Evolutionary conservation across 1,140 invertebrate species (phyloP), one percentile per base, ranked within the genome.

Genomic region (Leptinotarsa lineolata): DNA sequence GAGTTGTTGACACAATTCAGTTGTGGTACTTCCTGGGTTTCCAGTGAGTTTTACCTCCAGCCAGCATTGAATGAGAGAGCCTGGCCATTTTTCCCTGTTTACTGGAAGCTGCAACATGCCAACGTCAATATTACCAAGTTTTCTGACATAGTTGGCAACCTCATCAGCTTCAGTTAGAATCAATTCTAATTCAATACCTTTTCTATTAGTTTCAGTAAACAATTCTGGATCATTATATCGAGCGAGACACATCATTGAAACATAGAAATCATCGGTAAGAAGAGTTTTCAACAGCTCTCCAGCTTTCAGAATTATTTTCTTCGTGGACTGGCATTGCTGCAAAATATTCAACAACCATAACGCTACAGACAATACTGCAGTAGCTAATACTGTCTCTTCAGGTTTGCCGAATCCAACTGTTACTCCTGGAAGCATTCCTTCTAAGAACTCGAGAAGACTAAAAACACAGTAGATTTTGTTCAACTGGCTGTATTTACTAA

Each of bases 401-500:
- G 92, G 90, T 84, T 95, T 95, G 15, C 92, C 92, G 68, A 92
- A 88, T 78, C 69, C 24, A 15, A 86, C 90, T 11, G 90, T 91
- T 48, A 91, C 88, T 18, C 86, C 86, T 73, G 85, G 82, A 30
- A 94, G 89, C 76, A 95, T 94, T 24, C 89, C 90, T 83, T 95
- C 92, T 13, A 97, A 85, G 75, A 97, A 94, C 79, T 96, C 94
- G 63, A 98, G 83, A 4, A 98, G 85, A 76, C 94, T 94, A 2
- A 92, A 74, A 45, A 97, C 91, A 84, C 96, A 97, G 83, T 96
- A 93, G 1, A 94, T 92, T 83, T 96, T 96, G 76, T 93, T 91
- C 79, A 95, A 92, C 58, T 94, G 92, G 78, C 95, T 93, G 85
- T 95, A 97, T 86, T 96, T 95, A 64, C 94, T 91, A 70, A 98